Evolutionary conservation across 2,888 invertebrate genomes (phyloP).

Genomic region (Aphrophora alni): DNA sequence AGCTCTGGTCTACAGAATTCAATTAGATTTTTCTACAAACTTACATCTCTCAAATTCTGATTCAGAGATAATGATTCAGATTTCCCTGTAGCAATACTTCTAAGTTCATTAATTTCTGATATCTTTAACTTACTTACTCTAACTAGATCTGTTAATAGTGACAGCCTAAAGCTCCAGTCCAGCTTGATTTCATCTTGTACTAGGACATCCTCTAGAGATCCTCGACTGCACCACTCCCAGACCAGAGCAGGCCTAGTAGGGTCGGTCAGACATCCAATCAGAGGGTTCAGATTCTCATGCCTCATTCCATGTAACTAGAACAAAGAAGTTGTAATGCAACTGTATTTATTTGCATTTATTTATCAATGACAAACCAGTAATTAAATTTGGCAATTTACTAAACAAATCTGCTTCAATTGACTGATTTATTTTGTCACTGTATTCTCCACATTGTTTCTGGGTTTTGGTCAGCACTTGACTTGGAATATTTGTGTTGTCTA

Average conservation of each 20-base stretch:
- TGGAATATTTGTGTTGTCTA: no score
- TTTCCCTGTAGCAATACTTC: no score
- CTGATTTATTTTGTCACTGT: background rate
- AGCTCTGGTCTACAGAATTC: no score
- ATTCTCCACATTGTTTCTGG: no score
- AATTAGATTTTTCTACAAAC: no score
- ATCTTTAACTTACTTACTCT: slow-evolving; percentile 67
- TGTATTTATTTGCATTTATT: no score
- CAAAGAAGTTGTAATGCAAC: background rate
- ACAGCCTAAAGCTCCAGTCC: slow-evolving; percentile 95
- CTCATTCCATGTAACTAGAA: slow-evolving; percentile 78
- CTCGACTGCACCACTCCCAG: slow-evolving; percentile 86
- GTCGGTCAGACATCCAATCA: slow-evolving; percentile 85
- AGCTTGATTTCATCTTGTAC: slow-evolving; percentile 89
- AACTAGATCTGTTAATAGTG: slow-evolving; percentile 90
- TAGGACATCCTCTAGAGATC: slow-evolving; percentile 86
- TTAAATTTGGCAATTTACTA: no score
- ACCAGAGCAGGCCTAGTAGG: slow-evolving; percentile 80
- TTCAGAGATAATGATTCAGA: no score
- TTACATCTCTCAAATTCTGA: no score
- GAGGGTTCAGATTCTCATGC: slow-evolving; percentile 90
- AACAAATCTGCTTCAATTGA: background rate
- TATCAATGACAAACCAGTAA: no score
- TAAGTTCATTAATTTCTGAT: no score
- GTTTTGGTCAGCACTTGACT: no score